phyloP scores from a whole-genome alignment of 2,113 vertebrate genomes.

The Megalops atlanticus region DNA sequence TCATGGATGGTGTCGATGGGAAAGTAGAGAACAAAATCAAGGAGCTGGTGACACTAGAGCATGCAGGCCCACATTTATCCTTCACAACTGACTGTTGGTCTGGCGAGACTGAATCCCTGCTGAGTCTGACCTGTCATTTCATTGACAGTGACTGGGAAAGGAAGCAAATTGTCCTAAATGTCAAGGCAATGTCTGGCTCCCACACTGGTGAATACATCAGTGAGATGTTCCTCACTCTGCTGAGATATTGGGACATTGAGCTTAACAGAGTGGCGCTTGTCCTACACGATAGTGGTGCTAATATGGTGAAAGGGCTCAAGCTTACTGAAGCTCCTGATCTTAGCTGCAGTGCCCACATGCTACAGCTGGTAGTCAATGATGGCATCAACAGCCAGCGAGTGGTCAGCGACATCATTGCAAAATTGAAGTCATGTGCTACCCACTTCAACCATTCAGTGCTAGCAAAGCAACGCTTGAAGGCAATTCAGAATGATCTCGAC shows the following conservation, averaged over 20 bases:
- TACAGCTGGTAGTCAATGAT: conserved; percentile 31
- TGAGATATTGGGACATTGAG: conserved; percentile 23
- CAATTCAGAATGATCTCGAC: conserved; percentile 22
- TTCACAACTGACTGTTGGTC: conserved; percentile 32
- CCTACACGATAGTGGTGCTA: conserved; percentile 28
- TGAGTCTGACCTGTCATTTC: conserved; percentile 32
- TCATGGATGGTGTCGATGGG: background rate
- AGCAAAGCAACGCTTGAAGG: conserved; percentile 23
- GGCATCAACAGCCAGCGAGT: conserved; percentile 18
- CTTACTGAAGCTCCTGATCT: conserved; percentile 23
- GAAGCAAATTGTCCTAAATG: conserved; percentile 18
- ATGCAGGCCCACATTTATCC: conserved; percentile 4
- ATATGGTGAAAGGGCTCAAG: conserved; percentile 29
- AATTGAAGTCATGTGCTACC: background rate
- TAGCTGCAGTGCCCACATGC: conserved; percentile 22
- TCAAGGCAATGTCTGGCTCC: conserved; percentile 16
- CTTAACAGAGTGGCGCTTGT: conserved; percentile 23
- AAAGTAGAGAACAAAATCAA: conserved; percentile 9
- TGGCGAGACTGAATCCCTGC: conserved; percentile 21
- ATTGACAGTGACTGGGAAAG: conserved; percentile 2
- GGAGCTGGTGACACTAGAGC: background rate
- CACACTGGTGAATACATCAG: conserved; percentile 19
- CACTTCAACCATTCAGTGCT: conserved; percentile 32
- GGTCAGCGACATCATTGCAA: conserved; percentile 16
- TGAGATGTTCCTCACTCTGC: conserved; percentile 26